A percentile compares a stretch with the other conserved stretches of the same genome.
Evolutionary conservation across 2,888 invertebrate genomes (phyloP).

Genomic region (Acleris laterana): DNA sequence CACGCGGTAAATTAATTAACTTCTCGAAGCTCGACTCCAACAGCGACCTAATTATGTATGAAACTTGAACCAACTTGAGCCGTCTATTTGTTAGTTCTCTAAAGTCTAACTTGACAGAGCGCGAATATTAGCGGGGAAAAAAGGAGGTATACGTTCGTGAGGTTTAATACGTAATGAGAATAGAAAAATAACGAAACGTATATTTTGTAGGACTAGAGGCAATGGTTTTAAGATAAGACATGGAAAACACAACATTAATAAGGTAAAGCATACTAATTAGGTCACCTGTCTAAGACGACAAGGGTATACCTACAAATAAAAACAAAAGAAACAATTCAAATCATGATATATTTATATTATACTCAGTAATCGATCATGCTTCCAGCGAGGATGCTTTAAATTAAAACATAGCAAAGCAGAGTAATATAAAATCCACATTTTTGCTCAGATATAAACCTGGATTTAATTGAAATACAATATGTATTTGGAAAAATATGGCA

Average conservation of each 20-base stretch:
- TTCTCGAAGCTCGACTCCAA: constrained; percentile 7
- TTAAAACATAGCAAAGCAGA: too few species aligned
- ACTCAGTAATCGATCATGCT: too few species aligned
- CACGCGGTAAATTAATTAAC: constrained; percentile 18
- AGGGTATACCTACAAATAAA: too few species aligned
- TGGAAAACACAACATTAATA: background rate
- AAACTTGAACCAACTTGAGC: constrained; percentile 13
- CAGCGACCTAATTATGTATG: constrained; percentile 23
- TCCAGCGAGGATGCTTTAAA: too few species aligned
- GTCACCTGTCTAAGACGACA: too few species aligned
- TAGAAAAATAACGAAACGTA: background rate
- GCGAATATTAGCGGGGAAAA: background rate
- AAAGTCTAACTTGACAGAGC: background rate
- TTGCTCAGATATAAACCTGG: background rate
- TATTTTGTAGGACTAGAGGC: background rate
- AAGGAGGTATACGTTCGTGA: background rate
- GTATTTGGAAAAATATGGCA: too few species aligned
- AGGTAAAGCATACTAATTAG: too few species aligned
- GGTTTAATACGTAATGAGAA: background rate
- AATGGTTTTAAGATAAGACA: background rate
- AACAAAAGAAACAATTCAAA: too few species aligned
- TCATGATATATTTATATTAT: too few species aligned
- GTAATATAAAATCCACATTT: too few species aligned
- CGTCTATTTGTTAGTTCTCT: constrained; percentile 12
- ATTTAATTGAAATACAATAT: too few species aligned